Percentiles rank a stretch among this genome's conserved stretches.
These are phyloP conservation scores for Eretmodus cyanostictus DNA, from an alignment of 2,113 vertebrate genomes.

Conservation along the genomic window DNA sequence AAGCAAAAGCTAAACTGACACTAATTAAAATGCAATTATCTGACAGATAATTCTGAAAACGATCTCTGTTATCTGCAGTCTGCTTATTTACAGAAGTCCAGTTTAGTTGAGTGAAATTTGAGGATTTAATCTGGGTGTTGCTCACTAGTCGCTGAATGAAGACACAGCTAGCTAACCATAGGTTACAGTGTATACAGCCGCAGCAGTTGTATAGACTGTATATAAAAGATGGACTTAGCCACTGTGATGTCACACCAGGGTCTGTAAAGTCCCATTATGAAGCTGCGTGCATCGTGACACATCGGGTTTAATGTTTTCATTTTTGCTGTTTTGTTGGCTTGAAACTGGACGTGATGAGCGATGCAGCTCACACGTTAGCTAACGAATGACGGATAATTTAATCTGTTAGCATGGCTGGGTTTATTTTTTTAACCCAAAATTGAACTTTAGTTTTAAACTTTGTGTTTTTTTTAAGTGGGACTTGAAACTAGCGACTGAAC, in stretches of 20 bases:
- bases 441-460: not conserved
- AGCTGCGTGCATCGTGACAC: not conserved
- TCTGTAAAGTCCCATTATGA: not conserved
- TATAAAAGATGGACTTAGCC: not conserved
- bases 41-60: accelerated
- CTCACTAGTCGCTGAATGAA: accelerated
- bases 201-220: not conserved
- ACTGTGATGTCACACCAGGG: not conserved
- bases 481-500: not conserved
- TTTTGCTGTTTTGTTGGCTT: accelerated
- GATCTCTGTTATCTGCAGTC: accelerated
- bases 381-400: accelerated
- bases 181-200: not conserved
- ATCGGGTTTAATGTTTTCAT: not conserved
- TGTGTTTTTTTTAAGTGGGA: accelerated
- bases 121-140: not conserved
- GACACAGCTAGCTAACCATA: accelerated
- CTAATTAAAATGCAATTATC: not conserved
- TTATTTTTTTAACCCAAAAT: not conserved
- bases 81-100: not conserved
- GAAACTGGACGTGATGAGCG: accelerated
- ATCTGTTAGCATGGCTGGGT: accelerated
- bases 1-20: not conserved
- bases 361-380: accelerated
- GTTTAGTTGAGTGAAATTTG: not conserved